These are phyloP conservation scores for Pteronotus mesoamericanus DNA, from an alignment of 2,797 vertebrate genomes.

Conservation along the genomic window DNA sequence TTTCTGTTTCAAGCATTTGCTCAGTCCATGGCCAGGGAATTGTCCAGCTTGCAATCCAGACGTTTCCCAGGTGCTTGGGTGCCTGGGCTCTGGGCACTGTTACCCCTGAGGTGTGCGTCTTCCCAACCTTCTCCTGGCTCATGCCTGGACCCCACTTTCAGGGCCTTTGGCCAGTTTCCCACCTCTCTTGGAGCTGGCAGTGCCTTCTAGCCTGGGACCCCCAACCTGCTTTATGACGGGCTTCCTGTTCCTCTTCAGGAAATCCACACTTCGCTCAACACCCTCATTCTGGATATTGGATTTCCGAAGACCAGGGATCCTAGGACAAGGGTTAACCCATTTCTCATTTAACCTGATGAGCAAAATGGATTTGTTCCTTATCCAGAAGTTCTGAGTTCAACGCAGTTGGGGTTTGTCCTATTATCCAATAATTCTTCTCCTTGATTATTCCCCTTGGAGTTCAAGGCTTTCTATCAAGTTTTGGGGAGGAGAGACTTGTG, in stretches of 20 bases:
- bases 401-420: neutral
- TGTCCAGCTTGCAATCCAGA: neutral
- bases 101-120: neutral
- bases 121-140: neutral
- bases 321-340: constrained; percentile 2
- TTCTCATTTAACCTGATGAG: constrained; percentile 9
- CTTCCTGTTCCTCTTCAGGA: neutral
- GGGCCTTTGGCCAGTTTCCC: neutral
- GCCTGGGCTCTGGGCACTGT: neutral
- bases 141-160: neutral
- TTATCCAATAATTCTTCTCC: neutral
- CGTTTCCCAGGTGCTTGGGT: neutral
- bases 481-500: neutral
- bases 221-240: neutral
- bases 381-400: neutral
- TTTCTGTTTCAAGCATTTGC: neutral
- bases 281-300: neutral
- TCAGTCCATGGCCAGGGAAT: neutral
- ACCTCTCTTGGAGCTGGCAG: neutral
- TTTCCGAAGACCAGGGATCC: constrained; percentile 1
- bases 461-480: neutral
- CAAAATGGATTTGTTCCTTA: neutral
- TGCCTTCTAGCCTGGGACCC: neutral
- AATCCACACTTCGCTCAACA: neutral
- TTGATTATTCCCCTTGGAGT: neutral